These are phyloP conservation scores for Vesta saturnalis DNA, from an alignment of 2,888 invertebrate species.

Conservation along the genomic window DNA sequence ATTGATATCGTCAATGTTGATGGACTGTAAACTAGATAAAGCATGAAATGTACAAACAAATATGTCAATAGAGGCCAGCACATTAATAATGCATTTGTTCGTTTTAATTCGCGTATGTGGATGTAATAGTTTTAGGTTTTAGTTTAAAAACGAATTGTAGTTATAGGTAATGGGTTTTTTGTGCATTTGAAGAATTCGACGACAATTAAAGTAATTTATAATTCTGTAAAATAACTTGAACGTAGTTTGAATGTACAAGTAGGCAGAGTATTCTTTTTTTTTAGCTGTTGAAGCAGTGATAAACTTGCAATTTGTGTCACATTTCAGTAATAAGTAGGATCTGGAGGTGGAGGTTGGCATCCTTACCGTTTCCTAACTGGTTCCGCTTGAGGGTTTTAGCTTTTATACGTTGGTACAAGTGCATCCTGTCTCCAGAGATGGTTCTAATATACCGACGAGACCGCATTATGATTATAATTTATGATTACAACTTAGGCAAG, in stretches of 20 bases:
- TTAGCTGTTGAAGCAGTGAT: slow-evolving; percentile 34
- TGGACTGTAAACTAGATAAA: too few species aligned
- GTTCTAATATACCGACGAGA: slow-evolving; percentile 44
- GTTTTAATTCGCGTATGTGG: too few species aligned
- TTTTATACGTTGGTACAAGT: slow-evolving; percentile 42
- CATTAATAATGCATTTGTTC: too few species aligned
- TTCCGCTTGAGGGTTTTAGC: slow-evolving; percentile 40
- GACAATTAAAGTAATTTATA: slow-evolving; percentile 32
- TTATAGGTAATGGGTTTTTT: too few species aligned
- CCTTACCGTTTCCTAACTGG: slow-evolving; percentile 42
- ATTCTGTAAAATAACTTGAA: slow-evolving; percentile 16
- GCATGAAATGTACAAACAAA: too few species aligned
- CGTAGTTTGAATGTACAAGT: slow-evolving; percentile 22
- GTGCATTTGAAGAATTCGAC: too few species aligned
- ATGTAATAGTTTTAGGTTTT: too few species aligned
- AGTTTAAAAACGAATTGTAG: too few species aligned
- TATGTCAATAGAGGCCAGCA: too few species aligned
- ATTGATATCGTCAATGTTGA: too few species aligned
- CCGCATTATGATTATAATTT: slow-evolving; percentile 44
- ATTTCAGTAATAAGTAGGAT: slow-evolving; percentile 40
- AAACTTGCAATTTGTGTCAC: slow-evolving; percentile 41
- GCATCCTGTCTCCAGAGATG: slow-evolving; percentile 44
- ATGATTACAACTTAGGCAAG: slow-evolving; percentile 41
- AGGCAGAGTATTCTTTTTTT: slow-evolving; percentile 19
- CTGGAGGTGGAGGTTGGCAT: slow-evolving; percentile 37